Percentiles rank a stretch among this genome's conserved stretches.
phyloP scores from a whole-genome alignment of 2,888 invertebrate species.

The Agrilus biguttatus region DNA sequence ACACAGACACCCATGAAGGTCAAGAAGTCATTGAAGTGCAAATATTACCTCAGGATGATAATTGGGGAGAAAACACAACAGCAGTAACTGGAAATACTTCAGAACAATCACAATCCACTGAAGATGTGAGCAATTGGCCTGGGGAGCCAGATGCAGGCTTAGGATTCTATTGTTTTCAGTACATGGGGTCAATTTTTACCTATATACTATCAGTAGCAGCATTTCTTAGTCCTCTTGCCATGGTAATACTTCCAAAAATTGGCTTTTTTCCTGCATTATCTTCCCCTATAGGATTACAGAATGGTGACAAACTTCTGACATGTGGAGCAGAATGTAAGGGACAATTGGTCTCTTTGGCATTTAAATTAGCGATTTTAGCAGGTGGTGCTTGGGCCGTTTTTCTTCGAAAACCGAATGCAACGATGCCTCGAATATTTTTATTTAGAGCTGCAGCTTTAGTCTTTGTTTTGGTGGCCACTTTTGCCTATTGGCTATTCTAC shows the following conservation, averaged over 20 bases:
- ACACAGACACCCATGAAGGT: constrained; percentile 63
- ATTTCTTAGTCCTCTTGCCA: constrained; percentile 83
- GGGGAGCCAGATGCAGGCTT: constrained; percentile 59
- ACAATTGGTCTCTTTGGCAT: constrained; percentile 75
- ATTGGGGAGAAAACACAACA: constrained; percentile 98
- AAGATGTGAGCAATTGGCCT: constrained; percentile 75
- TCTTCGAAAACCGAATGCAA: constrained; percentile 67
- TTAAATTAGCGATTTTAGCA: constrained; percentile 77
- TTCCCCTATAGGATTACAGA: constrained; percentile 51
- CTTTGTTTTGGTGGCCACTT: constrained; percentile 79
- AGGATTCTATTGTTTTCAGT: constrained; percentile 63
- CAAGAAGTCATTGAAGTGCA: constrained; percentile 93
- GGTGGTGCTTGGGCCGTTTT: constrained; percentile 91
- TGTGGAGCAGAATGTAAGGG: constrained; percentile 93
- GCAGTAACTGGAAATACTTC: constrained; percentile 94
- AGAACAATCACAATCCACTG: constrained; percentile 87
- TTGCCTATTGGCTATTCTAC: constrained; percentile 97
- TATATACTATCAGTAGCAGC: constrained; percentile 67
- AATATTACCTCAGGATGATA: constrained; percentile 91
- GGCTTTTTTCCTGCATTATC: constrained; percentile 69
- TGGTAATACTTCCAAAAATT: constrained; percentile 88
- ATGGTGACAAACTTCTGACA: constrained; percentile 55
- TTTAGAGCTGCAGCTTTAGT: constrained; percentile 81
- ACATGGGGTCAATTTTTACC: constrained; percentile 68
- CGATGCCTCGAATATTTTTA: constrained; percentile 82